These are phyloP conservation scores for Okamejei kenojei DNA, from an alignment of 2,797 vertebrate genomes.

Conservation along the genomic window DNA sequence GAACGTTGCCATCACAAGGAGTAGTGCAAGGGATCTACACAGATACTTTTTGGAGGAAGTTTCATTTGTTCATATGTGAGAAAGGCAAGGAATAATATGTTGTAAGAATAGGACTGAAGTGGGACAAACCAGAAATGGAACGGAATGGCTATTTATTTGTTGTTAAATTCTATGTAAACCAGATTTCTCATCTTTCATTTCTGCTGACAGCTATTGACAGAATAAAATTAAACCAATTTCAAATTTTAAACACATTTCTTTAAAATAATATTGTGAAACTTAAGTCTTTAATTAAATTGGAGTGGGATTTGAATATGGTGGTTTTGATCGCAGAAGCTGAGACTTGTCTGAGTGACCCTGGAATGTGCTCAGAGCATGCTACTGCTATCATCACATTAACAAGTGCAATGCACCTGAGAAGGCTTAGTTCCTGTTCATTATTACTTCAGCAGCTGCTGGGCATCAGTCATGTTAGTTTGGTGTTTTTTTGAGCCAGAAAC, in stretches of 20 bases:
- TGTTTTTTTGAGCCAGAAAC: not conserved
- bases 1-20: no score
- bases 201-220: not conserved
- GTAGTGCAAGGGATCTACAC: no score
- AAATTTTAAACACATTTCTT: not conserved
- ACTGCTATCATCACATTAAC: not conserved
- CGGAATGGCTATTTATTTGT: not conserved
- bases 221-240: not conserved
- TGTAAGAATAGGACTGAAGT: not conserved
- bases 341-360: not conserved
- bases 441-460: not conserved
- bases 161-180: not conserved
- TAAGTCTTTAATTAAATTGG: not conserved
- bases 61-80: no score
- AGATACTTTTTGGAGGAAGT: no score
- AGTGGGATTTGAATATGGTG: not conserved
- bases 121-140: not conserved
- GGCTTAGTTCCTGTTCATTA: not conserved
- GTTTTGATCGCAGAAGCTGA: not conserved
- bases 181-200: not conserved
- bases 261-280: not conserved
- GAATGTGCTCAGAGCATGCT: not conserved
- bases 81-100: no score
- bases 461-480: conserved; percentile 29
- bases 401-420: conserved; percentile 34